Base-by-base conservation (phyloP, 53 echinoderm and acorn worm species). In the Antedon mediterranea region DNA sequence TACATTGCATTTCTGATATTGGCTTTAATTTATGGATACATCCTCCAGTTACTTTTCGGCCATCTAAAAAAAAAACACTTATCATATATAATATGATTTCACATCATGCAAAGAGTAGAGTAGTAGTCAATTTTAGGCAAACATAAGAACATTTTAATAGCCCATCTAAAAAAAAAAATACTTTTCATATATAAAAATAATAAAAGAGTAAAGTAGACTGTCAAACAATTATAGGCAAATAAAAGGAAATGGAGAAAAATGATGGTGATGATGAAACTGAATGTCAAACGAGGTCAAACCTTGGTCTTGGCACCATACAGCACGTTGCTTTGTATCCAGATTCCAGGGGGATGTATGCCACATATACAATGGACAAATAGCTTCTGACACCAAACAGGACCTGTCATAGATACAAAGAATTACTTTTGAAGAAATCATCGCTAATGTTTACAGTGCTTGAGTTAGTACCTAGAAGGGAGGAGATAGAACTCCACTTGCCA, bases 291-390 rank as follows among this genome's bases (percentile, higher is more conserved):
- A 11, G 4, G 11, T 37, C 11, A 0, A 75, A 90, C 91, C 91
- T 90, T 82, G 41, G 4, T 87, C 83, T 76, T 94, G 76, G 79
- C 94, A 94, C 94, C 94, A 94, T 7, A 94, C 87, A 9, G 89
- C 87, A 20, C 94, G 87, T 29, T 57, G 76, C 8, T 85, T 79
- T 30, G 85, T 72, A 1, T 70, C 30, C 8, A 34, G 28, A 13
- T 84, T 78, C 80, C 89, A 89, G 28, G 81, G 30, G n/a, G 87
- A 80, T 30, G 80, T 80, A 72, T 72, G 75, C 94, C 94, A 94
- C 27, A 32, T 82, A 75, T 89, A 91, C 4, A 30, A 29, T 33
- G 91, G 91, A 74, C 94, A 94, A 0, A 76, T 31, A 28, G 89
- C 89, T 79, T 78, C 72, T 0, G 72, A 34, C n/a, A 77, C 43